These are phyloP conservation scores for Steinernema scapterisci DNA, from an alignment of 2,888 invertebrate species.

Conservation along the genomic window DNA sequence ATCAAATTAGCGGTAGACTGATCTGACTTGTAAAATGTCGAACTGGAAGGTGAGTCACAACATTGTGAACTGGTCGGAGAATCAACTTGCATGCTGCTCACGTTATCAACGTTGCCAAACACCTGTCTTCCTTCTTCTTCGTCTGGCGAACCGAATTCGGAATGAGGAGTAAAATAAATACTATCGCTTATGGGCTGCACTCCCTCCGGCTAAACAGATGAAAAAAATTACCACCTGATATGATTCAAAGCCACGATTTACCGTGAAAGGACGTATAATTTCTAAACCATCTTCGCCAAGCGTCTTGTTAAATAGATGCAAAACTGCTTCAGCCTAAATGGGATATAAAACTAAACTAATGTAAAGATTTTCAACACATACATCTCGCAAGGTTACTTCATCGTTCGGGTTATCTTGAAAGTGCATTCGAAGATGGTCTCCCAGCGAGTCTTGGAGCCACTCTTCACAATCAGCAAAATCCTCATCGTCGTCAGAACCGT, in stretches of 20 bases:
- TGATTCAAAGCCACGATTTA: background rate
- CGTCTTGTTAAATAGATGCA: background rate
- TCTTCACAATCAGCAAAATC: constrained; percentile 22
- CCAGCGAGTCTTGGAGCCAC: constrained; percentile 9
- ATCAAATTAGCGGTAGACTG: background rate
- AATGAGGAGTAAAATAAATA: background rate
- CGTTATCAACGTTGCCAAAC: background rate
- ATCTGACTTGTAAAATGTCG: background rate
- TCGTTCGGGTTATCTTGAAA: background rate
- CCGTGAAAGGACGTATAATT: background rate
- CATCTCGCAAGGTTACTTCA: background rate
- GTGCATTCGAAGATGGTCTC: background rate
- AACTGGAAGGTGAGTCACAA: background rate
- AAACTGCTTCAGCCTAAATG: background rate
- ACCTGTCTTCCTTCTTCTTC: background rate
- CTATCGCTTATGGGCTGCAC: background rate
- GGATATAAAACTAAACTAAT: background rate
- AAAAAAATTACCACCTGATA: background rate
- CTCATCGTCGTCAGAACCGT: background rate
- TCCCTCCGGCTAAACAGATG: background rate
- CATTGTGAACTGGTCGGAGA: background rate
- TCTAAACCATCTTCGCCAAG: background rate
- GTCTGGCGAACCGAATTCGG: background rate
- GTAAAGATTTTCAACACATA: background rate
- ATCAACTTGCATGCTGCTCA: background rate